Conservation (phyloP, 2,888 invertebrate species). For the Aporophyla lueneburgensis region DNA sequence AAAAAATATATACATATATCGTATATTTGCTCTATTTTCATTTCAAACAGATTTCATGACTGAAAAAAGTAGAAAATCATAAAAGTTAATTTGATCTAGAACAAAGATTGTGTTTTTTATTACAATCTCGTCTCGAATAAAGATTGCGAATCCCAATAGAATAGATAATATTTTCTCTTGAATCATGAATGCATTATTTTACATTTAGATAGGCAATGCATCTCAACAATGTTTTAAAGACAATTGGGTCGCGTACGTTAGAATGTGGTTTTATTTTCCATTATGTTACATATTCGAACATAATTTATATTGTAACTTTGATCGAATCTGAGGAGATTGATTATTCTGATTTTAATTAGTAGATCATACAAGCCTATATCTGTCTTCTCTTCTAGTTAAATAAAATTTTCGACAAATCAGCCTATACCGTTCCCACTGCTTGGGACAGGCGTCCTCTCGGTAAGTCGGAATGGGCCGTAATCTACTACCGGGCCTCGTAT, state of each 20-base stretch:
- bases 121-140: background rate
- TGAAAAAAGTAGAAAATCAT: background rate
- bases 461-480: too few relatives aligned
- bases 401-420: too few relatives aligned
- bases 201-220: slow-evolving; percentile 18
- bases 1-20: too few relatives aligned
- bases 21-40: too few relatives aligned
- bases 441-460: too few relatives aligned
- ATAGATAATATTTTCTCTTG: background rate
- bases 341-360: background rate
- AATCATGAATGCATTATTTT: slow-evolving; percentile 23
- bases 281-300: background rate
- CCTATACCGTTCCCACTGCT: too few relatives aligned
- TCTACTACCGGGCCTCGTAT: too few relatives aligned
- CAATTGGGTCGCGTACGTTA: background rate
- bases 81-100: slow-evolving; percentile 1
- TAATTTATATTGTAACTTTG: too few relatives aligned
- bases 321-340: background rate
- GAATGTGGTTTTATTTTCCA: background rate
- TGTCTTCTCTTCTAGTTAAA: too few relatives aligned
- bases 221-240: slow-evolving; percentile 1
- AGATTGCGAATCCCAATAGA: background rate
- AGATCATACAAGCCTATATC: too few relatives aligned
- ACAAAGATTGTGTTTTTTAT: background rate
- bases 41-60: background rate